Percentiles rank a stretch among this genome's conserved stretches.
phyloP scores from a whole-genome alignment of 2,888 invertebrate species.

The Drosophila testacea region DNA sequence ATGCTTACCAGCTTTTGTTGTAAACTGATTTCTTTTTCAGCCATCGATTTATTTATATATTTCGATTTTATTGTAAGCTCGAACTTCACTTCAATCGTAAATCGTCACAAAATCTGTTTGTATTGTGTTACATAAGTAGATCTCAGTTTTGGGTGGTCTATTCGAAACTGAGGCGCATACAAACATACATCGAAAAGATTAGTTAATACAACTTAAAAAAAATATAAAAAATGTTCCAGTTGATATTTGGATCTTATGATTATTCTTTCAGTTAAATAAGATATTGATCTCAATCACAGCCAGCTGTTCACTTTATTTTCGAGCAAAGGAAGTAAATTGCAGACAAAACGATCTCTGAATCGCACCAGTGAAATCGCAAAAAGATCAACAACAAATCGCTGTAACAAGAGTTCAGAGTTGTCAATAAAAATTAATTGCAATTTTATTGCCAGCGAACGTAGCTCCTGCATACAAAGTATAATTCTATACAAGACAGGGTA shows the following conservation, averaged over 20 bases:
- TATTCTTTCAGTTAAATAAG: background rate
- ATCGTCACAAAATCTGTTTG: conserved; percentile 60
- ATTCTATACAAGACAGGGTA: conserved; percentile 20
- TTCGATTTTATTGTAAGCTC: conserved; percentile 67
- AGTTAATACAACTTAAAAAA: background rate
- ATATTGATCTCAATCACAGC: conserved; percentile 8
- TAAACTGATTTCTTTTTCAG: conserved; percentile 79
- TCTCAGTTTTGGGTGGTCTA: conserved; percentile 51
- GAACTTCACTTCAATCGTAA: conserved; percentile 64
- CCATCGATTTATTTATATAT: conserved; percentile 76
- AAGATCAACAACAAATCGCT: conserved; percentile 69
- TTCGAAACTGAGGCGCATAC: background rate
- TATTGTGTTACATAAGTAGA: conserved; percentile 56
- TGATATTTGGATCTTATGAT: background rate
- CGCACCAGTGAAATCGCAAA: conserved; percentile 61
- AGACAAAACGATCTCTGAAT: conserved; percentile 38
- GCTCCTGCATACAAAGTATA: conserved; percentile 73
- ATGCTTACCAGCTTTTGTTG: conserved; percentile 67
- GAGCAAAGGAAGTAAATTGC: conserved; percentile 9
- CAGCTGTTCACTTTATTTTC: conserved; percentile 13
- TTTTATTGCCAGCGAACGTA: conserved; percentile 79
- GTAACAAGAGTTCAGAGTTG: conserved; percentile 78
- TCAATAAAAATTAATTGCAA: conserved; percentile 84
- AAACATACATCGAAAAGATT: background rate
- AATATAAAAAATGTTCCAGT: background rate